Evolutionary conservation across 2,888 invertebrate genomes (phyloP), one percentile per base, ranked within the genome.

Genomic region (Tipula confusa): DNA sequence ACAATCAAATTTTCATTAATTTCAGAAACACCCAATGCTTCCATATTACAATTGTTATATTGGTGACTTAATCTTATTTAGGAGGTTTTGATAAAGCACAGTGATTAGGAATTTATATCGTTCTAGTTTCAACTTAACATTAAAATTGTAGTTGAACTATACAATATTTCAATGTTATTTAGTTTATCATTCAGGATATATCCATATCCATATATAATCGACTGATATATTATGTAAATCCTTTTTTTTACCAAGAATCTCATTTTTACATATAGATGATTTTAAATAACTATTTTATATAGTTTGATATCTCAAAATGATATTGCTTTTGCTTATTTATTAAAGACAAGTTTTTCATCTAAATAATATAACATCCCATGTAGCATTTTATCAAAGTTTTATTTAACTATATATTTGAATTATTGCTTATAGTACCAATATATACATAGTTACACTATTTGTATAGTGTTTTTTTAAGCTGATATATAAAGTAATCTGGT

Each of bases 241-340:
- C 64, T 7, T 64, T 64, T 7, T 64, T 64, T 24, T 64, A 9
- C 64, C 64, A 18, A 24, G 64, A 64, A 64, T 64, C 18, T 64
- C 11, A n/a, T 64, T 9, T 38, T n/a, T 43, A 7, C 15, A 0
- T 43, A n/a, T 43, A 24, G 6, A 64, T 1, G 24, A 64, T 24
- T 64, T 64, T 64, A 64, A 24, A 24, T 64, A 24, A 64, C 64
- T 64, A 9, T 64, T 64, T 18, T 24, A 64, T 64, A 24, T 64
- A 64, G 64, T 64, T 64, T 24, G 64, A 64, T 64, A 24, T 64
- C 64, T 64, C 64, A 64, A 64, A 64, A 64, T 64, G 18, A 64
- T 64, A 64, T 64, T 64, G 64, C 64, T 64, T 64, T 64, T 64
- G 64, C 24, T 64, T 64, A 64, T 64, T 64, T 64, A 64, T 64